Percentiles rank a stretch among this genome's conserved stretches.
These are phyloP conservation scores for Lethenteron reissneri DNA, from an alignment of 2,113 vertebrate species.

Conservation along the genomic window DNA sequence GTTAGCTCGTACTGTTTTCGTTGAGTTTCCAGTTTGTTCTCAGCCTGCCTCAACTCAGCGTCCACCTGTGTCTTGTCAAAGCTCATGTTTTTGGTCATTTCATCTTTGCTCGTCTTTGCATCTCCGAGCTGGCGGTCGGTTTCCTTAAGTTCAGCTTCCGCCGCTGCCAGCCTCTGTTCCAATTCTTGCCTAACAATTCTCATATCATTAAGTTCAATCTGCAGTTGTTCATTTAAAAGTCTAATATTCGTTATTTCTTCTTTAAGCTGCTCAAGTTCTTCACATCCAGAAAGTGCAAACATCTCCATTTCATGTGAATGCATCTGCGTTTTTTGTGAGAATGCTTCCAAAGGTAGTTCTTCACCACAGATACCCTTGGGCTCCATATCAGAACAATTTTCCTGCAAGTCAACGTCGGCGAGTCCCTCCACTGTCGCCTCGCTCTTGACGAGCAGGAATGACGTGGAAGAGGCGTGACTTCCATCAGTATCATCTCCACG, in stretches of 20 bases:
- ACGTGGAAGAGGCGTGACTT: no score
- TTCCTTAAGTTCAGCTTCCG: conserved; percentile 18
- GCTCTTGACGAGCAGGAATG: no score
- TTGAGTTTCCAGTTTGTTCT: conserved; percentile 35
- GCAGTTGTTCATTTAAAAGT: conserved; percentile 25
- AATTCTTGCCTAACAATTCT: conserved; percentile 27
- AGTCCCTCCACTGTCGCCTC: no score
- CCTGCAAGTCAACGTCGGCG: no score
- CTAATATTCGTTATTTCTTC: conserved; percentile 32
- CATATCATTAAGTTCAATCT: conserved; percentile 38
- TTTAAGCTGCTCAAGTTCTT: conserved; percentile 24
- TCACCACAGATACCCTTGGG: no score
- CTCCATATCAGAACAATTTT: no score
- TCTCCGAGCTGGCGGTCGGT: conserved; percentile 34
- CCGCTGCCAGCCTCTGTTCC: conserved; percentile 15
- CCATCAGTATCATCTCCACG: no score
- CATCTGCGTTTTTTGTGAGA: no score
- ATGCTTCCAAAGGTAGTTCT: no score
- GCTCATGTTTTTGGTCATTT: conserved; percentile 29
- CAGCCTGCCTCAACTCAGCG: conserved; percentile 29
- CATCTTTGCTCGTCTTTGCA: conserved; percentile 21
- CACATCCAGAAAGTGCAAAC: no score
- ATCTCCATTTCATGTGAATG: no score
- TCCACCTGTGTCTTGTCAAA: conserved; percentile 46
- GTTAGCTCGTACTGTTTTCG: conserved; percentile 38